Percentiles rank a stretch among this genome's conserved stretches.
Conservation (phyloP, 2,888 invertebrate species). For the Hartigia nigra region DNA sequence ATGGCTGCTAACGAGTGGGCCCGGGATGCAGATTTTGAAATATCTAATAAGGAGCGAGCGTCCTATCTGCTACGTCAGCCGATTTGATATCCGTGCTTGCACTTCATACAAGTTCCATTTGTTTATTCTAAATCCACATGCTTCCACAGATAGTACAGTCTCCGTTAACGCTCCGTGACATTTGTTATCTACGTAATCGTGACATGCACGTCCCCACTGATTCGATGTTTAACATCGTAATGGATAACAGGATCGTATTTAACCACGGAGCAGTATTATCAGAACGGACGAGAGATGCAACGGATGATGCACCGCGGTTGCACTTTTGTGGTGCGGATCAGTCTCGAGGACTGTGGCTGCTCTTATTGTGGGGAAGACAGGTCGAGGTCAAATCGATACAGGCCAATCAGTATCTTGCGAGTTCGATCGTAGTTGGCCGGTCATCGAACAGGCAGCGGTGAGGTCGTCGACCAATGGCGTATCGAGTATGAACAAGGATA, state of each 20-base stretch:
- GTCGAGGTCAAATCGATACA: neutral
- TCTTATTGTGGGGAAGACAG: neutral
- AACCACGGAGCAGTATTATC: neutral
- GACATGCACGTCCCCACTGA: neutral
- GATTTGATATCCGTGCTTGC: neutral
- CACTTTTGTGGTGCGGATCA: neutral
- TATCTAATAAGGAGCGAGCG: neutral
- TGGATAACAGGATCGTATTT: neutral
- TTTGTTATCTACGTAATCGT: neutral
- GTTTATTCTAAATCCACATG: neutral
- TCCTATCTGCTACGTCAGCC: neutral
- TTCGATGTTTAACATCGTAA: neutral
- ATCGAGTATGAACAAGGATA: neutral
- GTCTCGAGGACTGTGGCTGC: neutral
- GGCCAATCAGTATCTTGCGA: neutral
- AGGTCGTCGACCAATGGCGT: slow-evolving; percentile 28
- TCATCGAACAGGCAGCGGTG: neutral
- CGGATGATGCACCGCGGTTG: neutral
- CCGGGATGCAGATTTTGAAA: slow-evolving; percentile 8
- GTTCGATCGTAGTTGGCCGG: neutral
- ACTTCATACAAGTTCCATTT: neutral
- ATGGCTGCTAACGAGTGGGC: slow-evolving; percentile 36
- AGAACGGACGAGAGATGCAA: neutral
- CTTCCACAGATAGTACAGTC: neutral
- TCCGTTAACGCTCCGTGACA: neutral